Evolutionary conservation across 2,797 vertebrate genomes (phyloP).

Genomic region (Zonotrichia albicollis): DNA sequence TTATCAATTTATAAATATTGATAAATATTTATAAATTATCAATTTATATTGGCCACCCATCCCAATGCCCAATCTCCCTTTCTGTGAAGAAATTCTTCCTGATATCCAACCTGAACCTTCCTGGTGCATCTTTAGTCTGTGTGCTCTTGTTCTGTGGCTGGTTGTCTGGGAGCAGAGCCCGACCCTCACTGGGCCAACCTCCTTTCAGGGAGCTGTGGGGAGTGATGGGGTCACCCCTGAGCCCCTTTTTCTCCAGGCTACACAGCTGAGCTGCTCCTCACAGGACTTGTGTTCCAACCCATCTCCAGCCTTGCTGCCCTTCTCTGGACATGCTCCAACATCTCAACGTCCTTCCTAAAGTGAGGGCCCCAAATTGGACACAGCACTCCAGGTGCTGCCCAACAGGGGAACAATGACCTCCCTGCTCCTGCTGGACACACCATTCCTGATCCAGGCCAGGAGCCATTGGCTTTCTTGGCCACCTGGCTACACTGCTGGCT

Average conservation of each 20-base stretch:
- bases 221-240: neutral
- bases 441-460: neutral
- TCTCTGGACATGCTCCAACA: neutral
- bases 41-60: too few relatives aligned
- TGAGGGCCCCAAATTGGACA: neutral
- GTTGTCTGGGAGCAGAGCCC: neutral
- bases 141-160: too few relatives aligned
- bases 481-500: neutral
- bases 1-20: too few relatives aligned
- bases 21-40: too few relatives aligned
- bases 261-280: neutral
- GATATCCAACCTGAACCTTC: neutral
- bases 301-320: neutral
- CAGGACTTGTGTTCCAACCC: neutral
- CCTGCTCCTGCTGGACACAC: neutral
- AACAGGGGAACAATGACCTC: neutral
- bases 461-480: neutral
- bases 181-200: neutral
- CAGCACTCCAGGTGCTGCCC: neutral
- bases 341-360: neutral
- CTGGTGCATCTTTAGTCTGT: neutral
- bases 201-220: neutral
- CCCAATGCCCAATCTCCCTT: too few relatives aligned
- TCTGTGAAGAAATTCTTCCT: neutral
- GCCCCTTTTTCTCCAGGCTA: neutral